Percentiles rank a stretch among this genome's conserved stretches.
Conservation (phyloP, 2,888 invertebrate genomes). For the Pelosia muscerda region DNA sequence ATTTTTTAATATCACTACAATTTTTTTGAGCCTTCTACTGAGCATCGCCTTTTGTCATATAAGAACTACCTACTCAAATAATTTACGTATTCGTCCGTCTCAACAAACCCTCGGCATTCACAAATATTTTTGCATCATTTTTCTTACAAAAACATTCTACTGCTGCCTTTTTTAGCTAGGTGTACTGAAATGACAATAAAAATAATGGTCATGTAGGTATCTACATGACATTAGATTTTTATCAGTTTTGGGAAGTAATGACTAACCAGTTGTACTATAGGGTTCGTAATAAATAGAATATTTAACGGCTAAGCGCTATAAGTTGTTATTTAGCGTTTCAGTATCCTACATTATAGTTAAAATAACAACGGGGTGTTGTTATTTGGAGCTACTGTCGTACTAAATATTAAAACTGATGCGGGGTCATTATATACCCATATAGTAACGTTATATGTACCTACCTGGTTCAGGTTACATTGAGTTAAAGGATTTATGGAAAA, state of each 20-base stretch:
- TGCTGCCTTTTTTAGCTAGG: neutral
- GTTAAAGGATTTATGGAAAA: no score
- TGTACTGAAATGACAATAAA: neutral
- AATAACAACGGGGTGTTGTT: neutral
- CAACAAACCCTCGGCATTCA: neutral
- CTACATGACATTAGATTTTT: neutral
- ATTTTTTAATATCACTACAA: neutral
- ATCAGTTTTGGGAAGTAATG: neutral
- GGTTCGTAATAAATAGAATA: neutral
- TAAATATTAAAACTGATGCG: neutral
- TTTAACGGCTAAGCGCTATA: neutral
- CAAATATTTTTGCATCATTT: neutral
- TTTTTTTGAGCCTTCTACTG: neutral
- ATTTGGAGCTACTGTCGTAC: no score
- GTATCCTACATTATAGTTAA: no score
- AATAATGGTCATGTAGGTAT: no score
- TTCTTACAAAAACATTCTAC: neutral
- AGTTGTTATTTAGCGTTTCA: neutral
- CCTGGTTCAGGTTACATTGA: no score
- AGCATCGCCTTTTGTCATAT: neutral
- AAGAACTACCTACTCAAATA: neutral
- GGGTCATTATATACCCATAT: no score
- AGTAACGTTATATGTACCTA: no score
- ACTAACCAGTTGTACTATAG: neutral
- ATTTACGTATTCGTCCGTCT: neutral